These are phyloP conservation scores for Brachyistius frenatus DNA, from an alignment of 2,113 vertebrate genomes.

Conservation along the genomic window DNA sequence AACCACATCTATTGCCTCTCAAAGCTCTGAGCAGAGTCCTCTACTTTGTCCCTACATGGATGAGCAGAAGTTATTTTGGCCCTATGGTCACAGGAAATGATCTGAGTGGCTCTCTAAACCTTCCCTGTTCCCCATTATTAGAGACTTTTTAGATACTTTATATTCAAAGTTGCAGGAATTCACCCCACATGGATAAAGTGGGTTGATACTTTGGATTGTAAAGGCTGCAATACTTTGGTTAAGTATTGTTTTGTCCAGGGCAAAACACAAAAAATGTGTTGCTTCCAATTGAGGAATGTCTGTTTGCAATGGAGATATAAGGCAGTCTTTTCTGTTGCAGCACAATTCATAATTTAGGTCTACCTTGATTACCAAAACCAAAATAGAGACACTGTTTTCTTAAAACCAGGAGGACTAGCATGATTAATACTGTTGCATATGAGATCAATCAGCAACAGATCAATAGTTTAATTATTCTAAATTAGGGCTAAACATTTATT, in stretches of 20 bases:
- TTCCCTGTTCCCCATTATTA: not conserved
- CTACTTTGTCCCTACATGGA: not conserved
- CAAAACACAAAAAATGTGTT: not conserved
- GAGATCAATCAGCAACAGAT: not conserved
- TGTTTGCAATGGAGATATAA: not conserved
- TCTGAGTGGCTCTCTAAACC: no score
- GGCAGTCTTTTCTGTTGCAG: not conserved
- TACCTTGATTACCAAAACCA: slow-evolving; percentile 1
- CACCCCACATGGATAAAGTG: no score
- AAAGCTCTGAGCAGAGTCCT: slow-evolving; percentile 5
- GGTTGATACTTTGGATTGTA: not conserved
- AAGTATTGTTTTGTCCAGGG: not conserved
- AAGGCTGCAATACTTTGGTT: not conserved
- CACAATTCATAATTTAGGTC: not conserved
- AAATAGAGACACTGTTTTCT: not conserved
- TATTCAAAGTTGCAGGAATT: no score
- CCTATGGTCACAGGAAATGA: no score
- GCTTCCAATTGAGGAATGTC: not conserved
- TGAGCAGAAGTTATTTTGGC: no score
- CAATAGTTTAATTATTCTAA: not conserved
- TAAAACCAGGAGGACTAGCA: not conserved
- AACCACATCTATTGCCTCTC: slow-evolving; percentile 9
- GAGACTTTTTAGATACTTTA: not conserved
- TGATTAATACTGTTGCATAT: not conserved
- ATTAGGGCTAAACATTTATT: not conserved